These are phyloP conservation scores for Cettia cetti DNA, from an alignment of 2,113 vertebrate genomes.

Conservation along the genomic window DNA sequence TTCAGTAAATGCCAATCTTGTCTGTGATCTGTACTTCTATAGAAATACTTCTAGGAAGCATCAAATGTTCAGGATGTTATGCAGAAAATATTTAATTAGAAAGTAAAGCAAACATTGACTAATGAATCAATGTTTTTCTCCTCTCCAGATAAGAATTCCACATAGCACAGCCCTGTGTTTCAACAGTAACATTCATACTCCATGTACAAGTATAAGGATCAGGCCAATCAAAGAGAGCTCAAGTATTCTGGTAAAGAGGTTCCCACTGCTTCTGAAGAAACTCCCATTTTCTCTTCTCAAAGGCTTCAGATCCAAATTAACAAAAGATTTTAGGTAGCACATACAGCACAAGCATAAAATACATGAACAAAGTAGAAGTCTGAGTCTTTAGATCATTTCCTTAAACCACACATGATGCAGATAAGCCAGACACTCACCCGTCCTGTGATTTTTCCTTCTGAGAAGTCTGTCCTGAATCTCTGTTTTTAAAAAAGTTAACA, in stretches of 20 bases:
- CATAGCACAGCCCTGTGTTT: not conserved
- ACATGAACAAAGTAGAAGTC: not conserved
- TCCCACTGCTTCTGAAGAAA: not conserved
- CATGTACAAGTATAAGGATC: not conserved
- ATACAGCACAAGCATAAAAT: not conserved
- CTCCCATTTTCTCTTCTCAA: not conserved
- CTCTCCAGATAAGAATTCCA: not conserved
- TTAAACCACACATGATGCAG: not conserved
- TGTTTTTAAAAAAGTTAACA: slow-evolving; percentile 66
- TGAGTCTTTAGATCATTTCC: not conserved
- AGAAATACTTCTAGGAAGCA: not conserved
- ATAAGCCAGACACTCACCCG: slow-evolving; percentile 80
- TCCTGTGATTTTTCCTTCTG: slow-evolving; percentile 98
- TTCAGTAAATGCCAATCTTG: not conserved
- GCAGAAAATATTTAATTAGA: not conserved
- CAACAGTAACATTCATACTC: not conserved
- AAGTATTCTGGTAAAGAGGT: not conserved
- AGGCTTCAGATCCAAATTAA: not conserved
- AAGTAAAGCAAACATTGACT: not conserved
- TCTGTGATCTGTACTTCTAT: not conserved
- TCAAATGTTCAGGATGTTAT: not conserved
- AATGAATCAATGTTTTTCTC: not conserved
- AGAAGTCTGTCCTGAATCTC: slow-evolving; percentile 98
- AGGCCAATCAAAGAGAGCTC: not conserved
- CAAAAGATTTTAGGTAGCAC: not conserved